Conservation (phyloP, 2,888 invertebrate species). For the Sphecodes monilicornis region DNA sequence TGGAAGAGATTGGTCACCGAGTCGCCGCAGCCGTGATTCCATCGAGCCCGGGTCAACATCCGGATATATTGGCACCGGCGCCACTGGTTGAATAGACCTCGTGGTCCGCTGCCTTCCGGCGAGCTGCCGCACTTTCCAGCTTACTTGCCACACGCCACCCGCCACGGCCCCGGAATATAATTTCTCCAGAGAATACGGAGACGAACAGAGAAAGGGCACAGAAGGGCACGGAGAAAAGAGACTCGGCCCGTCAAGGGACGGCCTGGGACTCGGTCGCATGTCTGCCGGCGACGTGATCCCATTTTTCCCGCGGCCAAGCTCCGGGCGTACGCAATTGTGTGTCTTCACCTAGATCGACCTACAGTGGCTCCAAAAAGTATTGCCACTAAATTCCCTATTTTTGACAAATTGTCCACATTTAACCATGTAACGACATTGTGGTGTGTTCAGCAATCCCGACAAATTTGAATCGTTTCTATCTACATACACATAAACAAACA, state of each 20-base stretch:
- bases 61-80: constrained; percentile 33
- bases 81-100: constrained; percentile 70
- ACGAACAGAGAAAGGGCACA: constrained; percentile 16
- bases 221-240: neutral
- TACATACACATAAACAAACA: no score
- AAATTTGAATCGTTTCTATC: no score
- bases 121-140: constrained; percentile 49
- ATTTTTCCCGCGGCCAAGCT: constrained; percentile 26
- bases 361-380: neutral
- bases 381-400: constrained; percentile 16
- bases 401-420: neutral
- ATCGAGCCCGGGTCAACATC: constrained; percentile 63
- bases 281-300: constrained; percentile 29
- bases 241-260: constrained; percentile 32
- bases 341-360: constrained; percentile 34
- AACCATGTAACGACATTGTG: no score
- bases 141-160: constrained; percentile 36
- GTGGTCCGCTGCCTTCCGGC: constrained; percentile 53
- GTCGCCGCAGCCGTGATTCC: constrained; percentile 26
- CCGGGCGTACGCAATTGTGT: constrained; percentile 40
- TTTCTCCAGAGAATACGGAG: constrained; percentile 60
- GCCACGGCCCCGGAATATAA: constrained; percentile 33
- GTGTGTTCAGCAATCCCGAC: no score
- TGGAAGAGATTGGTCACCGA: constrained; percentile 53
- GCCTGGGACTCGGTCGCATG: constrained; percentile 12